These are phyloP conservation scores for Ophonus ardosiacus DNA, from an alignment of 2,888 invertebrate species.

Conservation along the genomic window DNA sequence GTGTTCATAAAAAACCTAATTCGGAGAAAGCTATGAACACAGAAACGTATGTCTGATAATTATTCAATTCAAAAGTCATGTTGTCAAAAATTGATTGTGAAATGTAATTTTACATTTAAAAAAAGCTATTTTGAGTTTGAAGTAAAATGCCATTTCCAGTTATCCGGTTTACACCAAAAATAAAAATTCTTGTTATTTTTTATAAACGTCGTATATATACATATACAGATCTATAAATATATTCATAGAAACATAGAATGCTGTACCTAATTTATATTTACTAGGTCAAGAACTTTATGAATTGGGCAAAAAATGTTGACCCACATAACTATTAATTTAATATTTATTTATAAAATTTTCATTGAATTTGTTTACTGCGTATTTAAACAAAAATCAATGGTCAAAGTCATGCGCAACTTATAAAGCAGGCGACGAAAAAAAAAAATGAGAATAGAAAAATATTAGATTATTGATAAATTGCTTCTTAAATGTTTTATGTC, in stretches of 20 bases:
- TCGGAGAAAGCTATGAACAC: too few relatives aligned
- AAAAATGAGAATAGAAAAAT: not conserved
- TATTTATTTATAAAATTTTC: not conserved
- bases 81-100: too few relatives aligned
- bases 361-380: not conserved
- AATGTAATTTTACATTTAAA: too few relatives aligned
- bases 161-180: too few relatives aligned
- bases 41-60: too few relatives aligned
- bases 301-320: not conserved
- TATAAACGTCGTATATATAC: too few relatives aligned
- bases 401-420: not conserved
- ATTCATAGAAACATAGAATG: not conserved
- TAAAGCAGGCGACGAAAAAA: not conserved
- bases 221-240: not conserved
- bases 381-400: not conserved
- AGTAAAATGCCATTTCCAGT: too few relatives aligned
- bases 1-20: too few relatives aligned
- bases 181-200: too few relatives aligned
- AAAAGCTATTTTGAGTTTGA: too few relatives aligned
- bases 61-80: too few relatives aligned
- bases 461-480: not conserved
- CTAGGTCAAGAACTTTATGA: not conserved
- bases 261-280: not conserved
- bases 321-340: not conserved
- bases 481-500: not conserved